Percentiles rank a stretch among this genome's conserved stretches.
phyloP scores from a whole-genome alignment of 2,888 invertebrate species.

The Drosophila emarginata region DNA sequence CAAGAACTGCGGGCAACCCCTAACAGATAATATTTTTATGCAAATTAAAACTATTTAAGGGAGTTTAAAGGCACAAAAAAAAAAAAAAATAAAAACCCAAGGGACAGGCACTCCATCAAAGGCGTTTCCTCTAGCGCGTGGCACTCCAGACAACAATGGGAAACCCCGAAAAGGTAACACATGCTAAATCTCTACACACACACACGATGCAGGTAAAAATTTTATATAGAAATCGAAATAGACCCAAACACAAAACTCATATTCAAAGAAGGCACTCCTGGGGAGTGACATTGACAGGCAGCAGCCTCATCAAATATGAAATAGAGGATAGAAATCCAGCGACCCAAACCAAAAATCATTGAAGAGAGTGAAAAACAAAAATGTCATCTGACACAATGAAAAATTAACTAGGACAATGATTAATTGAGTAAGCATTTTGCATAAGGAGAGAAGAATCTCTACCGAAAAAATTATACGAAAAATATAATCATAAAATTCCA shows the following conservation, averaged over 20 bases:
- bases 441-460: neutral
- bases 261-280: neutral
- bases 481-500: constrained; percentile 26
- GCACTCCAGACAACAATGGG: constrained; percentile 43
- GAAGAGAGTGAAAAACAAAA: constrained; percentile 8
- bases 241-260: neutral
- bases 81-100: constrained; percentile 17
- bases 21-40: constrained; percentile 47
- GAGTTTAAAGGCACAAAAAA: constrained; percentile 40
- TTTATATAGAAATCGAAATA: neutral
- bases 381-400: constrained; percentile 49
- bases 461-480: neutral
- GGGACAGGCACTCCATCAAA: constrained; percentile 58
- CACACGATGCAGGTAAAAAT: neutral
- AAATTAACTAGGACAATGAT: constrained; percentile 67
- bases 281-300: constrained; percentile 8
- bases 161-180: constrained; percentile 6
- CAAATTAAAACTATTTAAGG: constrained; percentile 60
- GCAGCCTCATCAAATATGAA: constrained; percentile 69
- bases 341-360: constrained; percentile 7
- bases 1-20: constrained; percentile 61
- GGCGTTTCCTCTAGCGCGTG: constrained; percentile 52
- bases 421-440: constrained; percentile 53
- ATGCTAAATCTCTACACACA: neutral
- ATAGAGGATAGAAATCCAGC: constrained; percentile 28